Base-by-base conservation (phyloP, 53 echinoderm and acorn worm species). In the Henricia sp. region DNA sequence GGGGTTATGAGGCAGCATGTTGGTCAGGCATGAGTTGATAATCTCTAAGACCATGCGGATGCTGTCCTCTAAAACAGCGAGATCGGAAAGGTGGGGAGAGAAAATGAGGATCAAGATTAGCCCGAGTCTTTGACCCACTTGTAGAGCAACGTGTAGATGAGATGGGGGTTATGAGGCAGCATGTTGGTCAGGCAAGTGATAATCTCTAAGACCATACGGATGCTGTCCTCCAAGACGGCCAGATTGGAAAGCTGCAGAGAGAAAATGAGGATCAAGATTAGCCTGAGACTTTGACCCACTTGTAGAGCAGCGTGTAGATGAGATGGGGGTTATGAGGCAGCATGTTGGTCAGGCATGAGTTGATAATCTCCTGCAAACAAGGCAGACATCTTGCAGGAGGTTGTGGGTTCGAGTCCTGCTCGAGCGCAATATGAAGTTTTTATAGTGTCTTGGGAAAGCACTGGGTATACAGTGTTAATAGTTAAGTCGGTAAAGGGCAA, bases 321-420 rank as follows among this genome's bases (percentile, higher is more conserved):
- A 99, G 92, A 41, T 99, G 92, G 46, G 99, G 99, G 65, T 99
- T 99, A 67, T 94, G 99, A 16, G 94, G 91, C 62, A 99, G 84
- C 69, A 92, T 99, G 91, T 95, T 99, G 50, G 91, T 92, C 20
- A 99, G 85, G 58, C 99, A 99, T 13, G 99, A 94, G 71, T 99
- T 99, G 89, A 99, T 94, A 66, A 99, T 99, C 85, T 99, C 99
- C n/a, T n/a, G n/a, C n/a, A n/a, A n/a, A n/a, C n/a, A n/a, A n/a
- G n/a, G n/a, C n/a, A n/a, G n/a, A n/a, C n/a, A n/a, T n/a, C n/a
- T n/a, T n/a, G n/a, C n/a, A n/a, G n/a, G n/a, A n/a, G n/a, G n/a
- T n/a, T n/a, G n/a, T n/a, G n/a, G n/a, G n/a, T n/a, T n/a, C n/a
- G n/a, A n/a, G n/a, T n/a, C n/a, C n/a, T n/a, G n/a, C n/a, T n/a